These are phyloP conservation scores for Ramazzottius varieornatus DNA, from an alignment of 2,888 invertebrate species.

Conservation along the genomic window DNA sequence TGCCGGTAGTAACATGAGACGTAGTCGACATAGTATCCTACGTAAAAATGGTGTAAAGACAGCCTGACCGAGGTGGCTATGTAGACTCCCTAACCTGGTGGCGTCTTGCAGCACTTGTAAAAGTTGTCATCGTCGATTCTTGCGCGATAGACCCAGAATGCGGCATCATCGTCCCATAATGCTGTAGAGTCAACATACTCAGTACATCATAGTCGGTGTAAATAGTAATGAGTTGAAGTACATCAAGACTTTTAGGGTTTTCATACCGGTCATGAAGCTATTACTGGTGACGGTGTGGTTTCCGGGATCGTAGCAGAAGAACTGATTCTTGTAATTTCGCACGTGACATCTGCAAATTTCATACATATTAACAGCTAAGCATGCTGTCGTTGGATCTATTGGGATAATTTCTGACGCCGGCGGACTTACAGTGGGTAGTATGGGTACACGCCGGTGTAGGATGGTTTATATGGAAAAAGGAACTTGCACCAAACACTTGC, in stretches of 20 bases:
- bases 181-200: too few species aligned
- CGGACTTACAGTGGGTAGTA: not conserved
- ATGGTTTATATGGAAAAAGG: not conserved
- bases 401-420: too few species aligned
- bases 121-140: not conserved
- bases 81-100: too few species aligned
- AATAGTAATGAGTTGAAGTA: too few species aligned
- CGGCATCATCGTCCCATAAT: not conserved
- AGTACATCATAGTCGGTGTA: too few species aligned
- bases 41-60: too few species aligned
- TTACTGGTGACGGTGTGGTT: not conserved
- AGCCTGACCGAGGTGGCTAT: too few species aligned
- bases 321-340: not conserved
- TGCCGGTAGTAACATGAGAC: not conserved
- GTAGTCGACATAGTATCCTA: not conserved
- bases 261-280: conserved; percentile 1
- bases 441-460: not conserved
- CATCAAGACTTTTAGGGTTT: too few species aligned
- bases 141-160: not conserved
- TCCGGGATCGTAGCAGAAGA: conserved; percentile 1
- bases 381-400: not conserved
- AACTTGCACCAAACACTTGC: not conserved
- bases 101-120: not conserved
- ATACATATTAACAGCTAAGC: not conserved
- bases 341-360: not conserved